These are phyloP conservation scores for Cepaea hortensis DNA, from an alignment of 2,888 invertebrate species.

Conservation along the genomic window DNA sequence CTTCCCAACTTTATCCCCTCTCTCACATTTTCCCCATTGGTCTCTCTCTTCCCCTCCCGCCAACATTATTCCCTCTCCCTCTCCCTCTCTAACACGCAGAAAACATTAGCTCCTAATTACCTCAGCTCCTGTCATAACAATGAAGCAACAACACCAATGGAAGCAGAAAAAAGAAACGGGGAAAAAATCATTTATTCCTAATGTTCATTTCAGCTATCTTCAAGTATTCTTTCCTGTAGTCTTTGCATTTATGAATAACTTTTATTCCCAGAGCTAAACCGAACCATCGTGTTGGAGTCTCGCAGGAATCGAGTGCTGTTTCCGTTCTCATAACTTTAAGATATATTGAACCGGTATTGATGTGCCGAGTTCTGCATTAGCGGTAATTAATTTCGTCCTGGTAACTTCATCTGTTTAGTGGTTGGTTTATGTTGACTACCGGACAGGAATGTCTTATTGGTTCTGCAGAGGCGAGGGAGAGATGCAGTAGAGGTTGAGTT, in stretches of 20 bases:
- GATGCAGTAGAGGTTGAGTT: too few species aligned
- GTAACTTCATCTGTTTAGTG: background rate
- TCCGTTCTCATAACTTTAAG: slow-evolving; percentile 1
- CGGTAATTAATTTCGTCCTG: slow-evolving; percentile 5
- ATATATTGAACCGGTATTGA: background rate
- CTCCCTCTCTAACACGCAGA: background rate
- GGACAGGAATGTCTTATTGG: too few species aligned
- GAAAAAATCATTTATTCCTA: background rate
- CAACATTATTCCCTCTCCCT: background rate
- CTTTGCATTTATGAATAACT: slow-evolving; percentile 1
- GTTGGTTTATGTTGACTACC: background rate
- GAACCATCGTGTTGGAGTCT: background rate
- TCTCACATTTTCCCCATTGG: too few species aligned
- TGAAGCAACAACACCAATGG: background rate
- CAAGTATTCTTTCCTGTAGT: slow-evolving; percentile 5
- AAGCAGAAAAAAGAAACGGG: background rate
- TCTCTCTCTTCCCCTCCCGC: background rate
- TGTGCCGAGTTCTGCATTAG: slow-evolving; percentile 4
- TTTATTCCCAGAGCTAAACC: background rate
- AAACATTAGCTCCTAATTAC: background rate
- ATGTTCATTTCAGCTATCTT: background rate
- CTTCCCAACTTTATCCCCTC: too few species aligned
- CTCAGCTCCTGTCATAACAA: background rate
- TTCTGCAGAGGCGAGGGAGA: too few species aligned
- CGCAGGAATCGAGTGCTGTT: background rate